phyloP scores from a whole-genome alignment of 2,797 vertebrate genomes.

The Delichon dasypus region DNA sequence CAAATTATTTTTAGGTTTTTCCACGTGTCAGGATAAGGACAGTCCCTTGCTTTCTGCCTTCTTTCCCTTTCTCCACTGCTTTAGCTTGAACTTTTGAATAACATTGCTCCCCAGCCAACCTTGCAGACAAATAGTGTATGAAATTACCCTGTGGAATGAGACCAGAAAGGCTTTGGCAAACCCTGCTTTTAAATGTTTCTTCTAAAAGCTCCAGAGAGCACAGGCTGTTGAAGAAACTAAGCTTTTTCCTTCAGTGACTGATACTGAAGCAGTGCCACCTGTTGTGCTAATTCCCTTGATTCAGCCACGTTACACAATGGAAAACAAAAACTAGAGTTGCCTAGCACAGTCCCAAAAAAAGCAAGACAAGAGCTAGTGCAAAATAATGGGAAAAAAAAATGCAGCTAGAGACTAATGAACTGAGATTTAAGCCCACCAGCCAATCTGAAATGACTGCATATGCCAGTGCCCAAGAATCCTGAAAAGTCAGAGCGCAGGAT shows the following conservation, averaged over 20 bases:
- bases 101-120: accelerated
- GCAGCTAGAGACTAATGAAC: neutral
- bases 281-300: neutral
- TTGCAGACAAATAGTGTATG: neutral
- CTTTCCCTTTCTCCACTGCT: neutral
- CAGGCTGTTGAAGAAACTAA: neutral
- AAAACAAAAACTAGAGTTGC: neutral
- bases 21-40: neutral
- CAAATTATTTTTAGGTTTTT: neutral
- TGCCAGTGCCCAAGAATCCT: neutral
- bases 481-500: neutral
- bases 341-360: neutral
- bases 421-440: neutral
- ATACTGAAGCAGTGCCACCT: neutral
- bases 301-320: neutral
- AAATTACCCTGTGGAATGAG: neutral
- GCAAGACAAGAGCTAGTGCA: neutral
- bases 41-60: neutral
- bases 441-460: neutral
- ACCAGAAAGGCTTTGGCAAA: neutral
- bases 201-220: neutral
- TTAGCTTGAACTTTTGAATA: neutral
- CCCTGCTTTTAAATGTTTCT: neutral
- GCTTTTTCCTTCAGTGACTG: neutral
- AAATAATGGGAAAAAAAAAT: neutral